Evolutionary conservation across 2,797 vertebrate genomes (phyloP).

Genomic region (Apodemus agrarius): DNA sequence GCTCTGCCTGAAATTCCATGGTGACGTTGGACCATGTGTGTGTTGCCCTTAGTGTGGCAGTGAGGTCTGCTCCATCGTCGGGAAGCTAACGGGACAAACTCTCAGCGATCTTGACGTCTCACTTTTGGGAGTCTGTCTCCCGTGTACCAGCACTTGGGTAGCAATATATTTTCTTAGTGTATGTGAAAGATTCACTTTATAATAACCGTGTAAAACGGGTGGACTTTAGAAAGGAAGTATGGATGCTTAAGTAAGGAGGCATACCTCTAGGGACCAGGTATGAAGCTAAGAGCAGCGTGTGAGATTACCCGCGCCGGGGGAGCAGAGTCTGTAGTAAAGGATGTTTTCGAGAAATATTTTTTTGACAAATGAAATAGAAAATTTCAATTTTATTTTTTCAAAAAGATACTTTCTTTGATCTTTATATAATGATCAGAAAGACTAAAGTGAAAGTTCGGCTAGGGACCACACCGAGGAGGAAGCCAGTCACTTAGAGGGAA

Average conservation of each 20-base stretch:
- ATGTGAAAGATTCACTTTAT: neutral
- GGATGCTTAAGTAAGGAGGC: neutral
- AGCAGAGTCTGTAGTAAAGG: neutral
- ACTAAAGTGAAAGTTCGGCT: neutral
- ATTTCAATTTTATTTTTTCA: neutral
- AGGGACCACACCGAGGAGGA: neutral
- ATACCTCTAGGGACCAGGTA: neutral
- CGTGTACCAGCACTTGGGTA: neutral
- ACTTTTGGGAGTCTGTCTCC: neutral
- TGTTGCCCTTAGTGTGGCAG: neutral
- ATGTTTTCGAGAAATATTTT: neutral
- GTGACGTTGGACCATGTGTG: neutral
- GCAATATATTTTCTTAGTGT: neutral
- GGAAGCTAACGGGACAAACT: neutral
- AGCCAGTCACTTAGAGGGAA: neutral
- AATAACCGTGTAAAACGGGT: neutral
- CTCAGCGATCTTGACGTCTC: neutral
- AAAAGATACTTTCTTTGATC: neutral
- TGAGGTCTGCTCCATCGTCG: neutral
- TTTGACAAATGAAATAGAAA: neutral
- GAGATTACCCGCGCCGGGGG: neutral
- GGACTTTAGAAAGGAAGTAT: neutral
- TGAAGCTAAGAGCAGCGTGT: neutral
- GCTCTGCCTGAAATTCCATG: neutral
- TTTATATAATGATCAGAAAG: neutral